These are phyloP conservation scores for Pelochelys cantorii DNA, from an alignment of 2,797 vertebrate genomes.

Conservation along the genomic window DNA sequence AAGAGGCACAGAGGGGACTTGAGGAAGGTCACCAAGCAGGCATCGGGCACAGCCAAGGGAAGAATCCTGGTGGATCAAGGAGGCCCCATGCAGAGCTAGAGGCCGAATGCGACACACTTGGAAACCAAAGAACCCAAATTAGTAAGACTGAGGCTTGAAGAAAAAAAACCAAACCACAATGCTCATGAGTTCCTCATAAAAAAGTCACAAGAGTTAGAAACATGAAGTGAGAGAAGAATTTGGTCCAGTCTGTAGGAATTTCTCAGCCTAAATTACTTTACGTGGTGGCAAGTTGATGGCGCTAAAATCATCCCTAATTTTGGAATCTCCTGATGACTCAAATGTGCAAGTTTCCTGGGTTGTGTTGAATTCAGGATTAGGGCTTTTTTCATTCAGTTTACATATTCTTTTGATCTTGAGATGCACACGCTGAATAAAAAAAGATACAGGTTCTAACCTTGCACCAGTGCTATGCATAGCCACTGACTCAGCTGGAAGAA, in stretches of 20 bases:
- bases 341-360: neutral
- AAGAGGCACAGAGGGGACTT: neutral
- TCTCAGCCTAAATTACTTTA: neutral
- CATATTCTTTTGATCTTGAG: neutral
- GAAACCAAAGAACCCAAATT: too few species aligned
- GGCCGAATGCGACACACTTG: too few species aligned
- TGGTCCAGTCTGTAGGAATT: neutral
- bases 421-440: neutral
- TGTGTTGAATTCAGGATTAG: neutral
- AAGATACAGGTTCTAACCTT: neutral
- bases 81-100: too few species aligned
- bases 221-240: neutral
- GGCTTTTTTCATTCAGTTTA: neutral
- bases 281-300: too few species aligned
- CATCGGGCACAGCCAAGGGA: too few species aligned
- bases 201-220: too few species aligned
- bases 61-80: too few species aligned
- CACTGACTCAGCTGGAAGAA: neutral
- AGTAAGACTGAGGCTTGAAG: too few species aligned
- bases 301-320: too few species aligned
- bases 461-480: neutral
- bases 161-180: too few species aligned
- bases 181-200: too few species aligned
- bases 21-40: neutral
- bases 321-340: neutral